Percentiles rank a stretch among this genome's conserved stretches.
phyloP scores from a whole-genome alignment of 2,888 invertebrate genomes.

The Sclerodermus sp. region DNA sequence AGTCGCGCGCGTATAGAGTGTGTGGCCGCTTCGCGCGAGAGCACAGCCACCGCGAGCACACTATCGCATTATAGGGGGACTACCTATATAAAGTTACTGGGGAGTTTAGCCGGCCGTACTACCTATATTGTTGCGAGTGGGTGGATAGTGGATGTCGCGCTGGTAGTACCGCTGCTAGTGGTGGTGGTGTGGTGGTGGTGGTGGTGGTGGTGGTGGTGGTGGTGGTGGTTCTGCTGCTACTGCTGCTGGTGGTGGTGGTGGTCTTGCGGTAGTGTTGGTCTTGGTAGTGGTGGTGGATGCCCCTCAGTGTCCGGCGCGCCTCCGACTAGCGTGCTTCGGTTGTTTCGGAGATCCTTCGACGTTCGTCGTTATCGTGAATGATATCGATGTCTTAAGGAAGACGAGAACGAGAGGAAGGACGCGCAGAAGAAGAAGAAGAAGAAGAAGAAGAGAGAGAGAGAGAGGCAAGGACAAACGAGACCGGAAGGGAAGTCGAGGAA shows the following conservation, averaged over 20 bases:
- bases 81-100: constrained; percentile 37
- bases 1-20: too few relatives aligned
- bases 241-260: constrained; percentile 27
- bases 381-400: not conserved
- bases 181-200: constrained; percentile 27
- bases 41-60: too few relatives aligned
- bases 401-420: not conserved
- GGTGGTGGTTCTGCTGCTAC: too few relatives aligned
- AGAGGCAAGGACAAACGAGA: not conserved
- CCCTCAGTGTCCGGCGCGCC: constrained; percentile 58
- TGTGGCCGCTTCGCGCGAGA: too few relatives aligned
- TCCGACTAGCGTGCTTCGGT: constrained; percentile 57
- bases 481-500: too few relatives aligned
- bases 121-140: constrained; percentile 48
- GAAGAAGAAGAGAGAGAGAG: not conserved
- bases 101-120: constrained; percentile 39
- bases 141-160: constrained; percentile 41
- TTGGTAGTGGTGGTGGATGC: constrained; percentile 53
- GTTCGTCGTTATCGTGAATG: too few relatives aligned
- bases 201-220: constrained; percentile 28
- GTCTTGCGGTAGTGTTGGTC: constrained; percentile 21
- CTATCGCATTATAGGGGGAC: constrained; percentile 20
- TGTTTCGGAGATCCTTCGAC: constrained; percentile 22
- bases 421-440: not conserved
- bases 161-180: constrained; percentile 14